Percentiles rank a stretch among this genome's conserved stretches.
Conservation (phyloP, 2,888 invertebrate species). For the Fabriciana adippe region DNA sequence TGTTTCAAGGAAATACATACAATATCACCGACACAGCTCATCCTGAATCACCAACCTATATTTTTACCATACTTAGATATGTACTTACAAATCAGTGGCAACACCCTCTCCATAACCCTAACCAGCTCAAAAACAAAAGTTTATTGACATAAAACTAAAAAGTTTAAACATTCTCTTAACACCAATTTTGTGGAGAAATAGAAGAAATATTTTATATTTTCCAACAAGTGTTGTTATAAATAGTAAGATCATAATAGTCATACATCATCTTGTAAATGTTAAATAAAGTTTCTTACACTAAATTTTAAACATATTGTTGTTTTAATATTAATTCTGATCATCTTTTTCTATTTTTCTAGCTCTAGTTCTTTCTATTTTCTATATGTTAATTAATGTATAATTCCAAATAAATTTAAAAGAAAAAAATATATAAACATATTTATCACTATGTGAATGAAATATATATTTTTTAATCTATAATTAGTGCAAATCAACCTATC, state of each 20-base stretch:
- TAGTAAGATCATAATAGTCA: no score
- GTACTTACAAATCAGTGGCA: slow-evolving; percentile 62
- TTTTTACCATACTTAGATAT: slow-evolving; percentile 36
- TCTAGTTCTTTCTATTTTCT: slow-evolving; percentile 10
- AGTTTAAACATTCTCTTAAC: no score
- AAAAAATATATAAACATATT: not conserved
- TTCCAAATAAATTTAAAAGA: slow-evolving; percentile 1
- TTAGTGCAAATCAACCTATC: slow-evolving; percentile 13
- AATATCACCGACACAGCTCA: slow-evolving; percentile 74
- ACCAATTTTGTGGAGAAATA: no score
- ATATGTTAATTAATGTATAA: slow-evolving; percentile 3
- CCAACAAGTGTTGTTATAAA: no score
- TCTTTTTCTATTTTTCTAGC: not conserved
- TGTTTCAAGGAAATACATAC: slow-evolving; percentile 75
- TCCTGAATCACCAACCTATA: slow-evolving; percentile 56
- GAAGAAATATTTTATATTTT: no score
- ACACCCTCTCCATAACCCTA: slow-evolving; percentile 66
- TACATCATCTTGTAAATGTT: no score
- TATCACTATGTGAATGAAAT: slow-evolving; percentile 1
- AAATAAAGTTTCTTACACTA: no score
- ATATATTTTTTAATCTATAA: not conserved
- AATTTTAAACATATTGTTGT: slow-evolving; percentile 7
- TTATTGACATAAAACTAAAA: not conserved
- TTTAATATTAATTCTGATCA: not conserved
- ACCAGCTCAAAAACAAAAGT: slow-evolving; percentile 44